phyloP scores from a whole-genome alignment of 2,113 vertebrate genomes.

The Esox niger region DNA sequence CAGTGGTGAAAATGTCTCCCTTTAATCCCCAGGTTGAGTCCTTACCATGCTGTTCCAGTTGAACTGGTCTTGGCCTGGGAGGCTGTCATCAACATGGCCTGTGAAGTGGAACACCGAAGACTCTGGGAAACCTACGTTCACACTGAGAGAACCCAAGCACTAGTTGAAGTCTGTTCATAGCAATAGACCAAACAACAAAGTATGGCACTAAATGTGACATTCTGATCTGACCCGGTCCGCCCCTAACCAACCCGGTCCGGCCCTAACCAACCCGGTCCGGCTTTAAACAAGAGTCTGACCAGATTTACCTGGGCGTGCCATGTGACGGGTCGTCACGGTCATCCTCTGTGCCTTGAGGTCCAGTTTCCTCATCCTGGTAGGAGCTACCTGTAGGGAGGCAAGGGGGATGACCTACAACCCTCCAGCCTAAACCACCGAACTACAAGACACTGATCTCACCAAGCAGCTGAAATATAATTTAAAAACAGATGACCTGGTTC shows the following conservation, averaged over 20 bases:
- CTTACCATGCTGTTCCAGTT: constrained; percentile 20
- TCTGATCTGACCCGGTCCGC: too few species aligned
- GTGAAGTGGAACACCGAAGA: constrained; percentile 20
- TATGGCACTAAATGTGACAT: not conserved
- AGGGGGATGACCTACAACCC: not conserved
- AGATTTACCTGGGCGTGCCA: not conserved
- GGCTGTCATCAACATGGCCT: not conserved
- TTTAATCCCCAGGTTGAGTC: not conserved
- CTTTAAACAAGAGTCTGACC: too few species aligned
- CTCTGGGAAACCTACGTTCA: constrained; percentile 4
- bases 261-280: too few species aligned
- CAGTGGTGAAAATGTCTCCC: not conserved
- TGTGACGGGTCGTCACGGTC: not conserved
- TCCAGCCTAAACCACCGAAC: not conserved
- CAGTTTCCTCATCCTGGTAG: constrained; percentile 2
- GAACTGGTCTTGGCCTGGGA: constrained; percentile 11
- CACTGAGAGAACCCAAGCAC: not conserved
- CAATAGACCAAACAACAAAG: not conserved
- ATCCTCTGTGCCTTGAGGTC: constrained; percentile 6
- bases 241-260: too few species aligned
- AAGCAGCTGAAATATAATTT: constrained; percentile 9
- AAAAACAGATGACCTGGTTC: not conserved
- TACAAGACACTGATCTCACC: not conserved
- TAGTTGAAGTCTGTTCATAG: not conserved
- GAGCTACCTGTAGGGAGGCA: constrained; percentile 16